These are phyloP conservation scores for Odontamblyopus rebecca DNA, from an alignment of 2,797 vertebrate genomes.

Conservation along the genomic window DNA sequence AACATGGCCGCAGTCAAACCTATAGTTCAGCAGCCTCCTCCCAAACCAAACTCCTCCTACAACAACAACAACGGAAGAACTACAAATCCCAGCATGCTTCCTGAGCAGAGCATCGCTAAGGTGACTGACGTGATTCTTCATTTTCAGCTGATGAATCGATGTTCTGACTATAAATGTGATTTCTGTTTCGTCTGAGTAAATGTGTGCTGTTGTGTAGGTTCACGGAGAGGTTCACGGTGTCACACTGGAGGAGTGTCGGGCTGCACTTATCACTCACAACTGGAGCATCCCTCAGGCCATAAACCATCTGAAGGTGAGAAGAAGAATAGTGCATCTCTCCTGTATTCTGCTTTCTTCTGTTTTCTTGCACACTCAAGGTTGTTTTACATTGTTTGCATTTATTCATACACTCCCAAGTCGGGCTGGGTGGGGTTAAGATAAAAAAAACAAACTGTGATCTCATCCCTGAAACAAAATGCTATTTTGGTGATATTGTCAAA, in stretches of 20 bases:
- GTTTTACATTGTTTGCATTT: too few relatives aligned
- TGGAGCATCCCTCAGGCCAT: slow-evolving; percentile 86
- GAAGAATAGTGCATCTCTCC: background rate
- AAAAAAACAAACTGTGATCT: too few relatives aligned
- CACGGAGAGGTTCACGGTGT: slow-evolving; percentile 93
- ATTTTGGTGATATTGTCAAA: too few relatives aligned
- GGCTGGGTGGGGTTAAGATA: too few relatives aligned
- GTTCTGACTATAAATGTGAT: too few relatives aligned
- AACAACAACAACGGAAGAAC: slow-evolving; percentile 84
- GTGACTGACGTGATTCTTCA: slow-evolving; percentile 25
- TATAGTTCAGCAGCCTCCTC: slow-evolving; percentile 84
- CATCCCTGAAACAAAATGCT: too few relatives aligned
- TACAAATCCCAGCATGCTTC: slow-evolving; percentile 74
- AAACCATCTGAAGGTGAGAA: slow-evolving; percentile 88
- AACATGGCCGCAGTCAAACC: slow-evolving; percentile 93
- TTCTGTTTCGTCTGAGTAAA: too few relatives aligned
- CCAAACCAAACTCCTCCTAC: slow-evolving; percentile 87
- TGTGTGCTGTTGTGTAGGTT: slow-evolving; percentile 72
- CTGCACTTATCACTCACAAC: slow-evolving; percentile 85
- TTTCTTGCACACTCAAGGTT: too few relatives aligned
- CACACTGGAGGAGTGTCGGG: slow-evolving; percentile 90
- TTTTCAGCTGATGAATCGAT: too few relatives aligned
- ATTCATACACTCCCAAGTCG: too few relatives aligned
- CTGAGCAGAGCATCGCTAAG: slow-evolving; percentile 57
- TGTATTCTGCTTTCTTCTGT: too few relatives aligned